phyloP scores from a whole-genome alignment of 2,888 invertebrate genomes.

The Sepioteuthis lessoniana region DNA sequence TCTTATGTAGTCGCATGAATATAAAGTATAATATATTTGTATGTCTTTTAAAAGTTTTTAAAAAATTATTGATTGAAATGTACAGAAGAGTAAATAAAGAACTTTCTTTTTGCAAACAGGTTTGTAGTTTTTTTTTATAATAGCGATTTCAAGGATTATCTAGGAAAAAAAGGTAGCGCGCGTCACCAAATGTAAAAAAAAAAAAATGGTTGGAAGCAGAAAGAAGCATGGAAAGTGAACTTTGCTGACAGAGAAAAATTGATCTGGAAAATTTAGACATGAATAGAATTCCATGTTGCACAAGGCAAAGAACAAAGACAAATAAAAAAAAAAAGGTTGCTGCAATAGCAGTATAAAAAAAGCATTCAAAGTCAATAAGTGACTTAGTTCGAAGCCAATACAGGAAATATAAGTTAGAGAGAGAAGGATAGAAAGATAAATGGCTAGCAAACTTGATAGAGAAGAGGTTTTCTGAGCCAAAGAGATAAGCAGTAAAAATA shows the following conservation, averaged over 20 bases:
- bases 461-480: neutral
- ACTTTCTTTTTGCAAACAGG: no score
- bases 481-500: neutral
- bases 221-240: neutral
- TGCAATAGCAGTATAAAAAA: neutral
- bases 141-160: no score
- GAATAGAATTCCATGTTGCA: neutral
- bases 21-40: no score
- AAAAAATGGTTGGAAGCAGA: neutral
- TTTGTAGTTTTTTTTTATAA: no score
- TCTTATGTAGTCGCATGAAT: no score
- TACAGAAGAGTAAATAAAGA: no score
- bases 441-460: neutral
- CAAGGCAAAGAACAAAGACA: neutral
- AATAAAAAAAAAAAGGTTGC: neutral
- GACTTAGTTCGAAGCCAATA: slow-evolving; percentile 16
- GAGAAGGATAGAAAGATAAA: neutral
- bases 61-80: no score
- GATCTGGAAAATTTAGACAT: neutral
- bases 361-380: neutral
- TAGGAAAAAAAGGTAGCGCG: no score
- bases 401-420: neutral
- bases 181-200: no score
- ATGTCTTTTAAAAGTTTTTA: no score
- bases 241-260: slow-evolving; percentile 2